Evolutionary conservation across 1,140 invertebrate species (phyloP), one percentile per base, ranked within the genome.

Genomic region (Uloborus diversus): DNA sequence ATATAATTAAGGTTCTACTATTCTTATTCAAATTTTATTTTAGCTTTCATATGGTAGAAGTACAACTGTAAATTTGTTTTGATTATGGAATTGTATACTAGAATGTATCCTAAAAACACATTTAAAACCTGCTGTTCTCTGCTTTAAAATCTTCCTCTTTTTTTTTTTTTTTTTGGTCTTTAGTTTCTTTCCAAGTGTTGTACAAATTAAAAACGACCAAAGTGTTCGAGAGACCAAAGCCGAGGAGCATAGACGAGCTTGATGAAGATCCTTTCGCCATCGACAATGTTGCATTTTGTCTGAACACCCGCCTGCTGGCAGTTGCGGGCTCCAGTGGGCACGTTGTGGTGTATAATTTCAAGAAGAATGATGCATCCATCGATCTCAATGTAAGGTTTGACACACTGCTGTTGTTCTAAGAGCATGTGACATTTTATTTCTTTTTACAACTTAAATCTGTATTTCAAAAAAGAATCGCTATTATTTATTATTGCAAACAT

Each of bases 201-300:
- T 99, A 99, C 89, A 98, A 98, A 91, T 88, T 99, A 84, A 99
- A 99, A 90, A 98, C 96, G 84, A 94, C 94, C 70, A 98, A 98
- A 86, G 91, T 96, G 64, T 97, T 98, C 89, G 94, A 97, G 86
- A 92, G 92, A 85, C 90, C 90, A 37, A 83, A 82, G 59, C 79
- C 83, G 37, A 81, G 83, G 59, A 88, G 85, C 84, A 85, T 84
- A 73, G 85, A 86, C 88, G 76, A 79, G 65, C 87, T 86, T 85
- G 92, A 94, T 76, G 94, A 96, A 80, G 94, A 96, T 86, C 96
- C 95, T 5, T 93, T 99, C 87, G 95, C 96, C 20, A 92, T 99
- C 81, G 94, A 97, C 85, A 89, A 95, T 82, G 93, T 98, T 84
- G 93, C 93, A 83, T 89, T 99, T 82, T 98, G 96, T 87, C 92